Evolutionary conservation across 2,797 vertebrate species (phyloP).

Genomic region (Sarcophilus harrisii): DNA sequence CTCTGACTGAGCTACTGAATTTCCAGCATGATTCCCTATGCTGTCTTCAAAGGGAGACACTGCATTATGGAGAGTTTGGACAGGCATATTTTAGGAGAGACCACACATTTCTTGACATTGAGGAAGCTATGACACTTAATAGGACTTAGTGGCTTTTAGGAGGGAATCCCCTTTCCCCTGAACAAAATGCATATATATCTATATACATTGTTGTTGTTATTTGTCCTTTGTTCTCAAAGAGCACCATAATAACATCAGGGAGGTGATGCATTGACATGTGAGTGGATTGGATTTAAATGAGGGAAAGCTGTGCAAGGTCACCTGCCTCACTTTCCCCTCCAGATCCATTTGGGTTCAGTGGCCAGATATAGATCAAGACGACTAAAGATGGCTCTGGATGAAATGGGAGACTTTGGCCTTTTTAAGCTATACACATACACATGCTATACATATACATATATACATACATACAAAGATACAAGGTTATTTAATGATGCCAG

Average conservation of each 20-base stretch:
- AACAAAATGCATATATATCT: background rate
- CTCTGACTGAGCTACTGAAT: background rate
- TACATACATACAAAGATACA: background rate
- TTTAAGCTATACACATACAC: too few relatives aligned
- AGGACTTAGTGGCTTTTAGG: background rate
- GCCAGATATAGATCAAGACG: too few relatives aligned
- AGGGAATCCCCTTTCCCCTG: background rate
- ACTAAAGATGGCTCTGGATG: too few relatives aligned
- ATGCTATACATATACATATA: background rate
- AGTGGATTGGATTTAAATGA: too few relatives aligned
- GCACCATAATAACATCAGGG: too few relatives aligned
- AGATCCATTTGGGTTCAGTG: too few relatives aligned
- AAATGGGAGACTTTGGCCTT: too few relatives aligned
- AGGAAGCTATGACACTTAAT: background rate
- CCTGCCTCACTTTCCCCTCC: too few relatives aligned
- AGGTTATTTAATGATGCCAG: background rate
- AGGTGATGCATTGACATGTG: too few relatives aligned
- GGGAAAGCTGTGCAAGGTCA: too few relatives aligned
- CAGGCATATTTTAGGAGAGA: background rate
- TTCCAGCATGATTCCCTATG: background rate
- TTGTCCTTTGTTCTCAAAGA: too few relatives aligned
- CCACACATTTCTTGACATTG: background rate
- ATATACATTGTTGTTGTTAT: too few relatives aligned
- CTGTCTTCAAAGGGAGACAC: background rate
- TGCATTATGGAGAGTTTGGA: background rate